Conservation (phyloP, 2,888 invertebrate genomes). For the Scaptomyza caliginosa region DNA sequence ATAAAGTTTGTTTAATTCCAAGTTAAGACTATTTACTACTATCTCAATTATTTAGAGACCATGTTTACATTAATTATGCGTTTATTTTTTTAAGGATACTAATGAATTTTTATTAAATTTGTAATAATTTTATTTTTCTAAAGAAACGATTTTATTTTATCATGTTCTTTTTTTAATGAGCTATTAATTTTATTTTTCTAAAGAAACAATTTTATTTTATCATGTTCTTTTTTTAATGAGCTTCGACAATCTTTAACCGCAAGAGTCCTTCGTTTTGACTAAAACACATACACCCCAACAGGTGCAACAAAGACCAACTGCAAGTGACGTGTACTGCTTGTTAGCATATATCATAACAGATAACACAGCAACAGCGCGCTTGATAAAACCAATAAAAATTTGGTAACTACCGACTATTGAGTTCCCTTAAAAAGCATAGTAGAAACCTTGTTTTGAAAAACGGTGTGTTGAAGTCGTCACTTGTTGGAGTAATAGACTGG, state of each 20-base stretch:
- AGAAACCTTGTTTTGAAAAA: too few relatives aligned
- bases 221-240: conserved; percentile 17
- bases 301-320: conserved; percentile 43
- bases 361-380: conserved; percentile 24
- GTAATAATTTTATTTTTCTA: neutral
- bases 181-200: too few relatives aligned
- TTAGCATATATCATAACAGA: conserved; percentile 46
- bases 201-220: too few relatives aligned
- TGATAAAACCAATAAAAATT: conserved; percentile 44
- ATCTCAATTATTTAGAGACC: neutral
- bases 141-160: too few relatives aligned
- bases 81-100: too few relatives aligned
- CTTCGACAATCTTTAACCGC: conserved; percentile 19
- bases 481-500: too few relatives aligned
- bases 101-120: conserved; percentile 6
- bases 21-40: too few relatives aligned
- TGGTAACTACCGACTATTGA: conserved; percentile 37
- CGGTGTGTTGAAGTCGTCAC: too few relatives aligned
- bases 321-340: conserved; percentile 58
- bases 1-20: too few relatives aligned
- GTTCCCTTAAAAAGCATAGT: too few relatives aligned
- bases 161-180: neutral
- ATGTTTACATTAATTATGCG: conserved; percentile 8
- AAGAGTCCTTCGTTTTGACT: conserved; percentile 9
- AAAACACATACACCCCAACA: conserved; percentile 25